Conservation (phyloP, 2,113 vertebrate species). For the Kryptolebias marmoratus region DNA sequence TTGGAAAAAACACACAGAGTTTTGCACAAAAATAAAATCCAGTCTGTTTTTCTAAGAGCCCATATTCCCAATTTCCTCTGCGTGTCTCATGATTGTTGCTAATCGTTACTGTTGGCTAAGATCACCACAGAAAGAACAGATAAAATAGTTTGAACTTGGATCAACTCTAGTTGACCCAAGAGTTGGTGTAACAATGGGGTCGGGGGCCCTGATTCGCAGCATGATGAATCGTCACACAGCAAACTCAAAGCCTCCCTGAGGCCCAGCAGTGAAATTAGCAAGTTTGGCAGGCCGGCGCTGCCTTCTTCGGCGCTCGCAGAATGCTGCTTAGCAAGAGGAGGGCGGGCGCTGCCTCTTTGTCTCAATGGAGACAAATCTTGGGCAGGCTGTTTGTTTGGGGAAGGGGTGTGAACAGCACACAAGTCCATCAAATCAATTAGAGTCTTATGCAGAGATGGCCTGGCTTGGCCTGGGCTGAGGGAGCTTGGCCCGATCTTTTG, state of each 20-base stretch:
- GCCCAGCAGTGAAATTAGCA: conserved; percentile 52
- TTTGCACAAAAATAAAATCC: conserved; percentile 1
- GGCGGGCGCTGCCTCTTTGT: conserved; percentile 39
- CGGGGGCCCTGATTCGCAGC: conserved; percentile 1
- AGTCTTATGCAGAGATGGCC: conserved; percentile 50
- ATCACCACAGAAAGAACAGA: background rate
- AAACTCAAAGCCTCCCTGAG: conserved; percentile 44
- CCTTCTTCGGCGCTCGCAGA: conserved; percentile 9
- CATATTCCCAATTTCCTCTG: background rate
- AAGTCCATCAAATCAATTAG: conserved; percentile 75
- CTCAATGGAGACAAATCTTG: conserved; percentile 53
- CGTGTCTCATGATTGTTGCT: conserved; percentile 2
- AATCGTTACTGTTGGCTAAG: background rate
- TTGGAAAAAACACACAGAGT: no score
- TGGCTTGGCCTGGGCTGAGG: conserved; percentile 60
- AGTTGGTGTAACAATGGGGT: conserved; percentile 4
- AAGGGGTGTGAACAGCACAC: conserved; percentile 61
- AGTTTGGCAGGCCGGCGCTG: conserved; percentile 44
- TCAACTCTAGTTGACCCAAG: conserved; percentile 41
- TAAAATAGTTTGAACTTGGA: conserved; percentile 18
- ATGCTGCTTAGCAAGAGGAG: conserved; percentile 21
- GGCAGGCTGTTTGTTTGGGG: conserved; percentile 66
- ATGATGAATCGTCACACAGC: conserved; percentile 31
- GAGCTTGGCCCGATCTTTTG: conserved; percentile 57
- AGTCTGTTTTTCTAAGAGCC: background rate